phyloP scores from a whole-genome alignment of 2,888 invertebrate genomes.

The Hybos culiciformis region DNA sequence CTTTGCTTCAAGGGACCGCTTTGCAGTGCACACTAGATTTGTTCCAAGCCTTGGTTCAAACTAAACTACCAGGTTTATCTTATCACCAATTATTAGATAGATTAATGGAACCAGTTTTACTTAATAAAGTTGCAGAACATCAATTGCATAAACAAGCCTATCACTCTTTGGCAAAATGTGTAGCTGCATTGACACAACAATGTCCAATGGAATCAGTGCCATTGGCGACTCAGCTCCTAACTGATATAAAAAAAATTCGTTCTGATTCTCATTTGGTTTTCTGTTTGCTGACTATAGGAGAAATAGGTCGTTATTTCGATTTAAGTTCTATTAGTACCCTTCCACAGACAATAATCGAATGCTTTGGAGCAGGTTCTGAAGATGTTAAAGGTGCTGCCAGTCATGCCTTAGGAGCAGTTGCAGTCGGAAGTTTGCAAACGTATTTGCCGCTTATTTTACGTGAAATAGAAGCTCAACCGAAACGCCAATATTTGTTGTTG shows the following conservation, averaged over 20 bases:
- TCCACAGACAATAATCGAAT: constrained; percentile 66
- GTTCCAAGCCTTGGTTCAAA: constrained; percentile 79
- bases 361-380: constrained; percentile 84
- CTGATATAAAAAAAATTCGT: constrained; percentile 55
- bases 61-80: constrained; percentile 63
- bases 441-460: constrained; percentile 88
- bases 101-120: constrained; percentile 56
- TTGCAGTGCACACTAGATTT: constrained; percentile 82
- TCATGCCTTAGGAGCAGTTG: constrained; percentile 89
- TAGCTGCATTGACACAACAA: constrained; percentile 80
- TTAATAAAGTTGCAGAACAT: constrained; percentile 38
- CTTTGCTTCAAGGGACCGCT: constrained; percentile 77
- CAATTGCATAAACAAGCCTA: constrained; percentile 64
- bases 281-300: constrained; percentile 87
- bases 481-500: constrained; percentile 85
- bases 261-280: constrained; percentile 80
- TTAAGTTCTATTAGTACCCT: constrained; percentile 61
- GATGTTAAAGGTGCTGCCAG: constrained; percentile 97
- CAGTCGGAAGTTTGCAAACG: constrained; percentile 85
- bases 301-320: constrained; percentile 88
- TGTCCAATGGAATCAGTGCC: constrained; percentile 56
- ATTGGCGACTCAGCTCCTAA: constrained; percentile 51
- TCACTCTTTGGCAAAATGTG: constrained; percentile 92
- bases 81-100: constrained; percentile 68
- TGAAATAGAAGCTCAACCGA: constrained; percentile 89